Base-by-base conservation (phyloP, 92 coral and sea anemone species). In the Siderastrea siderea region DNA sequence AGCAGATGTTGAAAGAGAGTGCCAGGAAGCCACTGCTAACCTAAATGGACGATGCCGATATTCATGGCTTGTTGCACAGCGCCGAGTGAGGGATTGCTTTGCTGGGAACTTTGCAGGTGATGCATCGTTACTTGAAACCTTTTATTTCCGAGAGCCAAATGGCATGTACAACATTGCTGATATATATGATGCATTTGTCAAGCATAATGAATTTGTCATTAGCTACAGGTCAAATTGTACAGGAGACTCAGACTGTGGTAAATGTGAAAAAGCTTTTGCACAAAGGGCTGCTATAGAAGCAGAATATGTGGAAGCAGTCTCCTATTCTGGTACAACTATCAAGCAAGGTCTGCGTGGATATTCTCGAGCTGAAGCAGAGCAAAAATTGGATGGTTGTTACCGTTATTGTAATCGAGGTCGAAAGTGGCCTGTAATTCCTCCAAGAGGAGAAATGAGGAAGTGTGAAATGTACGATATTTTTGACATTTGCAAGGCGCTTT, bases 61-160 rank as follows among this genome's bases (percentile, higher is more conserved):
- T 53, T 65, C 84, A 1, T 80, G 74, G 84, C 10, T 53, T 80
- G 84, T 68, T 66, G 75, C 84, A 14, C 84, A 52, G 75, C 84
- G 84, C 8, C 11, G 63, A 52, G 84, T 80, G 1, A 66, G 74
- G 16, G 84, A 68, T 67, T 80, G 84, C 64, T 80, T 19, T 68
- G 84, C 75, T 26, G 84, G 84, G 7, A 67, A 7, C 15, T 52
- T 67, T 80, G 17, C 62, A 11, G 63, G 52, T 38, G 51, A 47
- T 66, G 9, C 0, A 3, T 4, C 6, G 0, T 0, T 68, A 6
- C 38, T 7, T 47, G 46, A 5, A 19, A 26, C 38, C 38, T 26
- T 26, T 26, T 26, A 26, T 26, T 0, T 1, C 1, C 7, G 6
- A 12, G 14, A 12, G 9, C 15, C 4, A 0, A 1, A 16, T 10